Base-by-base conservation (phyloP, 2,888 invertebrate species). In the Drosophila mimetica region DNA sequence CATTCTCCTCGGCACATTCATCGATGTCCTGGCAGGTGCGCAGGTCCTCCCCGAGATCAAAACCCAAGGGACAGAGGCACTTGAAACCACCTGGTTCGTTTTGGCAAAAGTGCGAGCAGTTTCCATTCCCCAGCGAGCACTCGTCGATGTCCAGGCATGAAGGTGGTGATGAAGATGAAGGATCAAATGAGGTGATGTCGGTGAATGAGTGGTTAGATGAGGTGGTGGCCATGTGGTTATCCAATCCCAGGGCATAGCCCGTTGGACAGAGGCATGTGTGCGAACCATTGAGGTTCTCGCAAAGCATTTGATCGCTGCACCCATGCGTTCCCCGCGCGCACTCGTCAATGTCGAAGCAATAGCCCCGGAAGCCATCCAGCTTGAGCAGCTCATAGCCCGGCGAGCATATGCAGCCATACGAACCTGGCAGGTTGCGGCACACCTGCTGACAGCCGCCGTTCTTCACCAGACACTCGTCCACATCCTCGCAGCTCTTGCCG, bases 91-190 rank as follows among this genome's bases (percentile, higher is more conserved):
- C 94, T 6, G 91, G 85, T 8, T 84, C 89, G 76, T 94, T 94
- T 6, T 87, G 77, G 77, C 94, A 94, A 11, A 74, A 76, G 71
- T 94, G 94, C 2, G 93, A 93, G 89, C 95, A 95, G 32, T 93
- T 94, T 0, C 93, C 94, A 75, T 94, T 93, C 2, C 73, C 72
- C 51, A 74, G 57, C 3, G 88, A 88, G 69, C 93, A 93, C 73
- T 93, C 93, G 71, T 93, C 91, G n/a, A 93, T 88, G 71, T 93
- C 93, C 58, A 86, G 76, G 81, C 93, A 93, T 28, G 88, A 88
- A 30, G 78, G 72, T 1, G 71, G n/a, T n/a, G n/a, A 93, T 28
- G 88, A 44, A 22, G 67, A 83, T 87, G 41, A 80, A 25, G 59
- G 44, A n/a, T 28, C 48, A 8, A 63, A 52, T 34, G 59, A 51